Percentiles rank a stretch among this genome's conserved stretches.
phyloP scores from a whole-genome alignment of 2,797 vertebrate species.

The Sternotherus odoratus region DNA sequence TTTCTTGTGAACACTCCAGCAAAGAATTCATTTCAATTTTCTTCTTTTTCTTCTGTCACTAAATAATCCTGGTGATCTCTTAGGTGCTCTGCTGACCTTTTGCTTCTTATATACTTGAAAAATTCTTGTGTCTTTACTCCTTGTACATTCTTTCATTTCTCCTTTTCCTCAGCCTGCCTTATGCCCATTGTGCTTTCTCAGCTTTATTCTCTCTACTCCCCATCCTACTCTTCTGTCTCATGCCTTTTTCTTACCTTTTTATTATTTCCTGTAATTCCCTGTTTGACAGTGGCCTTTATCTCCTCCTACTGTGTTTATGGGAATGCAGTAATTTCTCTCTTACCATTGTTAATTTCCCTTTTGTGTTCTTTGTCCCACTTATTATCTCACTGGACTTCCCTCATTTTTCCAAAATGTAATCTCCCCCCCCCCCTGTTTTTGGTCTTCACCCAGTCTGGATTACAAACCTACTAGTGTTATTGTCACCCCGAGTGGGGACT shows the following conservation, averaged over 20 bases:
- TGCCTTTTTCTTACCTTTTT: not conserved
- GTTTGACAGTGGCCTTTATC: not conserved
- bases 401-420: slow-evolving; percentile 1
- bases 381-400: not conserved
- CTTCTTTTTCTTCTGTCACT: slow-evolving; percentile 55
- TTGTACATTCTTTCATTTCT: slow-evolving; percentile 13
- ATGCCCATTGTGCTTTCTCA: not conserved
- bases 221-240: not conserved
- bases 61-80: slow-evolving; percentile 48
- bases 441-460: not conserved
- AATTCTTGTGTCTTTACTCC: slow-evolving; percentile 50
- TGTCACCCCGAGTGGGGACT: not conserved
- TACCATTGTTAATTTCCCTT: not conserved
- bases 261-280: not conserved
- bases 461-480: not conserved
- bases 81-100: slow-evolving; percentile 53
- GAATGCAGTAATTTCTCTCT: not conserved
- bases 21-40: slow-evolving; percentile 67
- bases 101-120: slow-evolving; percentile 32
- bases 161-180: slow-evolving; percentile 26
- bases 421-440: not conserved
- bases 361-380: not conserved
- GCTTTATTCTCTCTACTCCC: not conserved
- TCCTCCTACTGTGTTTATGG: not conserved
- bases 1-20: slow-evolving; percentile 54